A percentile compares a stretch with the other conserved stretches of the same genome.
These are phyloP conservation scores for Eonycteris spelaea DNA, from an alignment of 2,113 vertebrate genomes.

Conservation along the genomic window DNA sequence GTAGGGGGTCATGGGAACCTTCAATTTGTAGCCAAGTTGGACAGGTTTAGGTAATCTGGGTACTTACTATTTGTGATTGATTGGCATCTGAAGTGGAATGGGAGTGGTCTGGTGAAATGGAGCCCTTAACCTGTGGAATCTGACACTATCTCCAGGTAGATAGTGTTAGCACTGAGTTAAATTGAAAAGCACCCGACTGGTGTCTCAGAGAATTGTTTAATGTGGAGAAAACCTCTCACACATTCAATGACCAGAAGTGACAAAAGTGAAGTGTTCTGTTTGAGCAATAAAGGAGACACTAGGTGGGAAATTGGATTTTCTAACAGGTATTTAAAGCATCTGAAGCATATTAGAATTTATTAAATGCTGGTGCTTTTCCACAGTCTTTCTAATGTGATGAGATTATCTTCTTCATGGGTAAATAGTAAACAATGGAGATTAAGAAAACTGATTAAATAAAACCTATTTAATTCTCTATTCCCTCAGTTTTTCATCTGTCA, in stretches of 20 bases:
- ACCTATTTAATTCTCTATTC: not conserved
- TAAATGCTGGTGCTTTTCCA: not conserved
- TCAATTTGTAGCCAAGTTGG: not conserved
- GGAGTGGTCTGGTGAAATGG: not conserved
- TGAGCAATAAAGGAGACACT: not conserved
- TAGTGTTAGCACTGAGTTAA: not conserved
- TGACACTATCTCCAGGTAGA: not conserved
- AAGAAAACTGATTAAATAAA: not conserved
- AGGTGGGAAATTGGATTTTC: not conserved
- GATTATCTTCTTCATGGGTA: not conserved
- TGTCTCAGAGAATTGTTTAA: not conserved
- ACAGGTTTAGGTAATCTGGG: not conserved
- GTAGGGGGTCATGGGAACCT: not conserved
- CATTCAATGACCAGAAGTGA: not conserved
- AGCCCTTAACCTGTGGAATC: not conserved
- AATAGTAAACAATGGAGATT: not conserved
- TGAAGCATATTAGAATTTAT: not conserved
- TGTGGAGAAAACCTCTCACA: not conserved
- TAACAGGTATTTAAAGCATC: not conserved
- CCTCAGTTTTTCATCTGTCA: not conserved
- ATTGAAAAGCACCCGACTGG: not conserved
- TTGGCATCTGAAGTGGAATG: not conserved
- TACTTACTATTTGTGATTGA: not conserved
- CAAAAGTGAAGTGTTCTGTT: not conserved
- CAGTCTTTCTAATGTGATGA: not conserved